Percentiles rank a stretch among this genome's conserved stretches.
Evolutionary conservation across 1,140 invertebrate species (phyloP).

Genomic region (Helicoverpa zea): DNA sequence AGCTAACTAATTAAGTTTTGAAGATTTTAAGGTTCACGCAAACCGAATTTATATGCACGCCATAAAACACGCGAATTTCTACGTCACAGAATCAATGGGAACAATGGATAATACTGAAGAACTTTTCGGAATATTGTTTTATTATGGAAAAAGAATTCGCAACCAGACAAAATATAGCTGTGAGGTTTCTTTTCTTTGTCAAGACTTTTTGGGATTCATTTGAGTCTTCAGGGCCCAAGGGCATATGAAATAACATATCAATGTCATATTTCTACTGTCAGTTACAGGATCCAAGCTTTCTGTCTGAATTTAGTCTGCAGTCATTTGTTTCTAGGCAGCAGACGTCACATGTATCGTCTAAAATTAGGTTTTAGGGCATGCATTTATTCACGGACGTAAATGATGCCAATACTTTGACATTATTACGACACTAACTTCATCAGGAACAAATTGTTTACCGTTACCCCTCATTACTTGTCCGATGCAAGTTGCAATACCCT

Average conservation of each 20-base stretch:
- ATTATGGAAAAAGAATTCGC: neutral
- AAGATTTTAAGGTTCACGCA: slow-evolving; percentile 41
- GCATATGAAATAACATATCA: too few relatives aligned
- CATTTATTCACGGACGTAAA: too few relatives aligned
- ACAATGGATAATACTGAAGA: neutral
- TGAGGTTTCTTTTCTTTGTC: too few relatives aligned
- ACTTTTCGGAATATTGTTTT: neutral
- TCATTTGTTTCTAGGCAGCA: too few relatives aligned
- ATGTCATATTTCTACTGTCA: too few relatives aligned
- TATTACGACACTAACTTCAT: neutral
- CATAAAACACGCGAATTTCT: slow-evolving; percentile 19
- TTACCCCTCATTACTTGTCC: neutral
- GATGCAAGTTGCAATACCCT: neutral
- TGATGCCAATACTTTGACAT: neutral
- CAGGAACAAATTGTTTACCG: neutral
- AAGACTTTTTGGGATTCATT: too few relatives aligned
- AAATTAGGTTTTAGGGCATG: too few relatives aligned
- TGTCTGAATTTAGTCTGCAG: too few relatives aligned
- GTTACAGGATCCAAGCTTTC: too few relatives aligned
- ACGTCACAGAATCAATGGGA: slow-evolving; percentile 11
- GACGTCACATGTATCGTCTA: too few relatives aligned
- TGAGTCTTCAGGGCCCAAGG: too few relatives aligned
- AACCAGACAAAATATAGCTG: too few relatives aligned
- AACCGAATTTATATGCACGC: slow-evolving; percentile 4
- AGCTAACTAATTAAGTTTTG: slow-evolving; percentile 38